These are phyloP conservation scores for Conus betulinus DNA, from an alignment of 1,140 invertebrate species.

Conservation along the genomic window DNA sequence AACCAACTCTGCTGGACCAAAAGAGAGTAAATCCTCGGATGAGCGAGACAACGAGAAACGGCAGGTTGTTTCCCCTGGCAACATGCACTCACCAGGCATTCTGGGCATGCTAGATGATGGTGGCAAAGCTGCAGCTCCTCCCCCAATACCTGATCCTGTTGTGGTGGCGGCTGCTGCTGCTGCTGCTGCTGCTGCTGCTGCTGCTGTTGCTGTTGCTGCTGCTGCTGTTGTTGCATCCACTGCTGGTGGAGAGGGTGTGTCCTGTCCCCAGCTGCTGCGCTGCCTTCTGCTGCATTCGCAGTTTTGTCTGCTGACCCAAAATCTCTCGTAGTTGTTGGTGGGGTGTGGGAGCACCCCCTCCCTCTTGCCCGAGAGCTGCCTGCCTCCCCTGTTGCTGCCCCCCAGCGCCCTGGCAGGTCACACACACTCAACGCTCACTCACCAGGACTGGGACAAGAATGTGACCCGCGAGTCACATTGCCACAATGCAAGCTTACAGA, in stretches of 20 bases:
- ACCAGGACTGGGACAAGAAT: background rate
- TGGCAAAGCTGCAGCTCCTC: background rate
- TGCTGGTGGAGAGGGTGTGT: constrained; percentile 27
- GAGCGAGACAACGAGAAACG: no score
- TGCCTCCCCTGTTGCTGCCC: constrained; percentile 17
- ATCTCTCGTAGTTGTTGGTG: constrained; percentile 86
- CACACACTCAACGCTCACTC: constrained; percentile 16
- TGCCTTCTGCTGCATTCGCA: constrained; percentile 72
- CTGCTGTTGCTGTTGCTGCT: constrained; percentile 38
- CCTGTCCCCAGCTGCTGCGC: constrained; percentile 45
- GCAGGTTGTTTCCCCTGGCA: no score
- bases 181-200: constrained; percentile 1
- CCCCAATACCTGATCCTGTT: constrained; percentile 24
- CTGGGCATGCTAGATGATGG: constrained; percentile 28
- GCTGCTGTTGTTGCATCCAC: constrained; percentile 41
- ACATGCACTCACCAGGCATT: constrained; percentile 13
- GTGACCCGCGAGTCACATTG: no score
- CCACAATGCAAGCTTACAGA: no score
- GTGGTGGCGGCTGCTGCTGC: background rate
- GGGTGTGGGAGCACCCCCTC: constrained; percentile 34
- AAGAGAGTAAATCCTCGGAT: no score
- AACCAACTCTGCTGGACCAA: no score
- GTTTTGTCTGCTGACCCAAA: constrained; percentile 78
- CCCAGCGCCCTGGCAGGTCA: constrained; percentile 8
- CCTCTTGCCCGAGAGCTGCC: background rate